phyloP scores from a whole-genome alignment of 2,888 invertebrate genomes.

The Eupelmus urozonus region DNA sequence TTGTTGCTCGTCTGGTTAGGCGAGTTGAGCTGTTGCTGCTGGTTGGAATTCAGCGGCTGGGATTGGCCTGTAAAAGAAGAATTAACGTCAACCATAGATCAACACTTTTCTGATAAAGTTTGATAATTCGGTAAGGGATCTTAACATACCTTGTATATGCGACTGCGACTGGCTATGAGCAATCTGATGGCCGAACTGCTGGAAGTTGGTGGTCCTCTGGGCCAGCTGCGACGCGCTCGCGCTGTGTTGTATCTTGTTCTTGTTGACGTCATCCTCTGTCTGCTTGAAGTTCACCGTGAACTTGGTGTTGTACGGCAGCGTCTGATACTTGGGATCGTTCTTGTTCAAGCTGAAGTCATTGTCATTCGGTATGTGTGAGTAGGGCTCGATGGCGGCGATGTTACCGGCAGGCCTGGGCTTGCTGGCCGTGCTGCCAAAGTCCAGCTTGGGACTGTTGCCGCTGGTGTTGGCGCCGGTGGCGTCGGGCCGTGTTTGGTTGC shows the following conservation, averaged over 20 bases:
- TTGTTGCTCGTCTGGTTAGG: constrained; percentile 61
- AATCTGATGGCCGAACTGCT: constrained; percentile 75
- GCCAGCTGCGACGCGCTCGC: constrained; percentile 75
- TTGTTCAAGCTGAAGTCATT: constrained; percentile 89
- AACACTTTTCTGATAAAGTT: too few relatives aligned
- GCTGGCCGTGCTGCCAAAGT: constrained; percentile 64
- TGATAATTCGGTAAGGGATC: not conserved
- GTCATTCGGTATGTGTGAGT: constrained; percentile 87
- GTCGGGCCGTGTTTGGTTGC: constrained; percentile 69
- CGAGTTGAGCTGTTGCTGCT: constrained; percentile 65
- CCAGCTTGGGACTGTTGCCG: constrained; percentile 64
- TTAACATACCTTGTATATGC: constrained; percentile 72
- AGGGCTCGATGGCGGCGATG: constrained; percentile 92
- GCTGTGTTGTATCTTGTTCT: constrained; percentile 74
- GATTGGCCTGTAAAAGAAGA: constrained; percentile 65
- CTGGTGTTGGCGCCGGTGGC: constrained; percentile 63
- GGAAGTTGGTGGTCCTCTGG: constrained; percentile 69
- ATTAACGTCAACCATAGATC: not conserved
- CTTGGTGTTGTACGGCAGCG: constrained; percentile 92
- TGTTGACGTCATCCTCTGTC: constrained; percentile 65
- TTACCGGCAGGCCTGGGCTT: constrained; percentile 84
- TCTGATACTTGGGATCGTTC: constrained; percentile 94
- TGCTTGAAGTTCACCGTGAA: constrained; percentile 83
- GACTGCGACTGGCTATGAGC: constrained; percentile 76
- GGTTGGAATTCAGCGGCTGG: constrained; percentile 63